Evolutionary conservation across 2,113 vertebrate species (phyloP), one percentile per base, ranked within the genome.

Genomic region (Limnothrissa miodon): DNA sequence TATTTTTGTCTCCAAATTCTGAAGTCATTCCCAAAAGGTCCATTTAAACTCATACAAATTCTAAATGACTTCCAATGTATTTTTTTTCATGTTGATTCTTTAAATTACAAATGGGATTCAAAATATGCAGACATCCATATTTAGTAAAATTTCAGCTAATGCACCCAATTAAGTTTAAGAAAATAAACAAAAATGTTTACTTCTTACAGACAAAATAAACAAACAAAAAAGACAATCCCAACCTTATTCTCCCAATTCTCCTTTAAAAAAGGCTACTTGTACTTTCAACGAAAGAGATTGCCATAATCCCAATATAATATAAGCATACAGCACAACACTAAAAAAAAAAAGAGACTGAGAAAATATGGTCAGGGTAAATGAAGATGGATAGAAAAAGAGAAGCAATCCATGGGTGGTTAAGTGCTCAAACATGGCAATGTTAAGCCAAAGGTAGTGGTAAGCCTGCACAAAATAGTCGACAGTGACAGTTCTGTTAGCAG

Each of bases 1-100:
- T 90, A 91, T 39, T 90, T 90, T 90, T 81, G 85, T 89, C 85
- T 91, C 88, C 59, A 74, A 88, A 90, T 90, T 91, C 53, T 83
- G 86, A 89, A 90, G 84, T 87, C 83, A 84, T 88, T 90, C 82
- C 83, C 36, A 84, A 84, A 53, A 86, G 86, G 80, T 81, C 51
- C 36, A 84, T 78, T 80, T 66, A 45, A 56, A 84, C 51, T 78
- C 39, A 78, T 56, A 70, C 45, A 42, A 44, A 36, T 80, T 74
- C 84, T 79, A 39, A 80, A 86, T 45, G 9, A 84, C 53, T 78
- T 23, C 53, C 2, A 56, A 80, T 21, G 46, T 42, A 85, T 62
- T 53, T 78, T 78, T 56, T 84, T 23, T 5, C 66, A 15, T 74
- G 17, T 39, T 74, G 66, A 36, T 74, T 74, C 29, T 74, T 29